Evolutionary conservation across 1,140 invertebrate species (phyloP).

Genomic region (Paracyclopina nana): DNA sequence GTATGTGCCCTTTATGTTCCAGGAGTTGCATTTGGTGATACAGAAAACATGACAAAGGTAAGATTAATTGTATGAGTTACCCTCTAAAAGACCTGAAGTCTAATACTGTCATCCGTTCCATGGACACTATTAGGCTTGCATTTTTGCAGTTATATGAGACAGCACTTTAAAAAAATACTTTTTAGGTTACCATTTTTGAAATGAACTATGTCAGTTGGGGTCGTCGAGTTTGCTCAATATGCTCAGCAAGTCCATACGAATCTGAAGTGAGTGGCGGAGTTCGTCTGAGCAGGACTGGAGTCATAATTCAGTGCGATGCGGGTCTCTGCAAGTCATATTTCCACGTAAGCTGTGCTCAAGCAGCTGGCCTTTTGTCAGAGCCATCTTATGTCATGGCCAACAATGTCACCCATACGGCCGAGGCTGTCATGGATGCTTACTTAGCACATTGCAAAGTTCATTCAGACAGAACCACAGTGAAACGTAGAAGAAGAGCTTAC

Average conservation of each 20-base stretch:
- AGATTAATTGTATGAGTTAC: no score
- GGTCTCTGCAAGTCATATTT: constrained; percentile 93
- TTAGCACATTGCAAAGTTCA: constrained; percentile 88
- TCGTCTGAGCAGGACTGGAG: constrained; percentile 65
- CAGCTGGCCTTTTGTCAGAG: constrained; percentile 65
- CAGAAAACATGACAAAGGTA: constrained; percentile 63
- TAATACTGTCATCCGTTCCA: no score
- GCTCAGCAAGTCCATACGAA: no score
- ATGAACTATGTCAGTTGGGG: constrained; percentile 91
- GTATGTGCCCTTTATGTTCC: constrained; percentile 90
- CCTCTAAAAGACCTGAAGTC: no score
- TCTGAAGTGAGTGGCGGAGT: no score
- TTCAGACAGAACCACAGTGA: constrained; percentile 42
- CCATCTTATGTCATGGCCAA: constrained; percentile 81
- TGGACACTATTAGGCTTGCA: constrained; percentile 23
- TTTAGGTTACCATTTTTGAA: constrained; percentile 61
- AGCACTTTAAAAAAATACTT: no score
- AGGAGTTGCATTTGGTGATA: constrained; percentile 90
- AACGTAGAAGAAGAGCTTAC: constrained; percentile 17
- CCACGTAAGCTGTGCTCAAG: constrained; percentile 62
- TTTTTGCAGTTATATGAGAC: background rate
- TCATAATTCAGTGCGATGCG: constrained; percentile 89
- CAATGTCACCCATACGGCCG: no score
- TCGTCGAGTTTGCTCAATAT: constrained; percentile 61
- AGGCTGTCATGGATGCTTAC: no score